Conservation (phyloP, 2,113 vertebrate species). For the Cyanoramphus novaezelandiae region DNA sequence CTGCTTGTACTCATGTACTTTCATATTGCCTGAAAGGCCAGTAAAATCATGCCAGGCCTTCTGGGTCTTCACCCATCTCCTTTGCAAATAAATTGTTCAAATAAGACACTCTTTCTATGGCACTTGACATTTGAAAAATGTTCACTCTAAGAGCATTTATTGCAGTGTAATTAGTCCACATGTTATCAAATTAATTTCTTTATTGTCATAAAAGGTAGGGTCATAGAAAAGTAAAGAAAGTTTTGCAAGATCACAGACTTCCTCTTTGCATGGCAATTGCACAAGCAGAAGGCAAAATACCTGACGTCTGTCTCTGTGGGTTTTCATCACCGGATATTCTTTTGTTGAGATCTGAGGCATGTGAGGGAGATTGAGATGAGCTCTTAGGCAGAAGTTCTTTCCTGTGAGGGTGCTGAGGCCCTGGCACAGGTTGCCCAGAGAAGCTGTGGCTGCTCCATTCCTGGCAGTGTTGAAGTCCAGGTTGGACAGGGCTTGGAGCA, state of each 20-base stretch:
- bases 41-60: neutral
- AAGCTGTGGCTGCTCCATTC: neutral
- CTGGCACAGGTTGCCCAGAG: neutral
- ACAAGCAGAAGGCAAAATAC: neutral
- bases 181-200: neutral
- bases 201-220: neutral
- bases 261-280: neutral
- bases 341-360: neutral
- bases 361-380: neutral
- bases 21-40: neutral
- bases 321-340: neutral
- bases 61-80: constrained; percentile 7
- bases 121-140: neutral
- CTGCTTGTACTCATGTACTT: neutral
- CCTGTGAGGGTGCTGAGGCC: neutral
- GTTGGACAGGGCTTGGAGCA: neutral
- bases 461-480: neutral
- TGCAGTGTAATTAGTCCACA: neutral
- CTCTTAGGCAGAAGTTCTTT: neutral
- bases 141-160: neutral
- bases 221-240: neutral
- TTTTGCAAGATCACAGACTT: neutral
- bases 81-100: neutral
- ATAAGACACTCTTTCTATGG: neutral
- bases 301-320: neutral